Base-by-base conservation (phyloP, 2,888 invertebrate species). In the Venusia cambrica region DNA sequence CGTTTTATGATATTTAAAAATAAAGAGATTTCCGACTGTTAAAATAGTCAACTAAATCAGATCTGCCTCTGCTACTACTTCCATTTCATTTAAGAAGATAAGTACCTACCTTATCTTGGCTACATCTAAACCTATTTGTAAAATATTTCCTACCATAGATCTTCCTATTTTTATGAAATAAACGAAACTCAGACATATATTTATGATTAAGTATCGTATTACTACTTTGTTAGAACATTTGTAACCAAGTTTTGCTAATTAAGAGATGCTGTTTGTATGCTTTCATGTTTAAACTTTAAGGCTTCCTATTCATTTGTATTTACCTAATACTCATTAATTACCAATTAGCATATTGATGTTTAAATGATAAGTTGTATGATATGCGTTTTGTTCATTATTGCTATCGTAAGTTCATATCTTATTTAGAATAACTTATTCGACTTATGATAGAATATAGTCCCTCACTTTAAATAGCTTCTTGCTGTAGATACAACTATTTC, bases 201-300 rank as follows among this genome's bases (percentile, higher is more conserved):
- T n/a, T n/a, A n/a, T n/a, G n/a, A n/a, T n/a, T n/a, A 21, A 31
- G 9, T 24, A 6, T 34, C 21, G 37, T 35, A 38, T 40, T 43
- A 6, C 26, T 30, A 42, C 29, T 29, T 24, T 13, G 25, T 28
- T 24, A 15, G 36, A 43, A 67, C 73, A 75, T 74, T 81, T 71
- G 72, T 73, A 57, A 43, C 72, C 76, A 75, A 77, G 76, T 73
- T 83, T 76, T 80, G 79, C 67, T 80, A 76, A 73, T 76, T 84
- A 79, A 74, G 78, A 59, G 58, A 59, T 52, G 76, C 64, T 79
- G 76, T 75, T 72, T 80, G 78, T 81, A 71, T 65, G 78, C 78
- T 83, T 78, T 64, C 44, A 55, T 57, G 52, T 52, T 40, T 48
- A 51, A 54, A 48, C 52, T 54, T 49, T 49, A 50, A 53, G 59